These are phyloP conservation scores for Periphyllus acericola DNA, from an alignment of 2,888 invertebrate species.

Conservation along the genomic window DNA sequence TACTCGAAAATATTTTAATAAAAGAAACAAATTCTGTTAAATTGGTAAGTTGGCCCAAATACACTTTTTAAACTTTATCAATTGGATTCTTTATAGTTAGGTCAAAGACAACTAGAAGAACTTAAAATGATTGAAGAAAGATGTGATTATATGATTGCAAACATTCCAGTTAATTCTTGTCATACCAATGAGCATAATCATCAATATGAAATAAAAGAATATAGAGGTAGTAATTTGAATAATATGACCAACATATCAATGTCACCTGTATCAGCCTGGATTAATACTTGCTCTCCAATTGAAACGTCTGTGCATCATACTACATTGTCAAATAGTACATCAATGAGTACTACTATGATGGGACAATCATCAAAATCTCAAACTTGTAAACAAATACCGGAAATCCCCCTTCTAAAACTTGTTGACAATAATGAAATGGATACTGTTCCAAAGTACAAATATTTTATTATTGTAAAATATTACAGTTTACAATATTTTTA, in stretches of 20 bases:
- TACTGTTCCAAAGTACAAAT: conserved; percentile 61
- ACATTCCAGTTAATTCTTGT: conserved; percentile 4
- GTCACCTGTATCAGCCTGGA: conserved; percentile 31
- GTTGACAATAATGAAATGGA: conserved; percentile 60
- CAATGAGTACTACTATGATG: conserved; percentile 36
- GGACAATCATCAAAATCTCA: conserved; percentile 33
- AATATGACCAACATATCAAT: conserved; percentile 39
- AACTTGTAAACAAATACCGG: conserved; percentile 26
- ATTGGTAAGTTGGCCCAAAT: conserved; percentile 19
- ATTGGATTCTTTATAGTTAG: conserved; percentile 24
- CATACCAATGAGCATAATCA: conserved; percentile 11
- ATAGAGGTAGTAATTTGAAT: conserved; percentile 16
- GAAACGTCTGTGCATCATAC: conserved; percentile 6
- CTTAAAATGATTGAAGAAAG: conserved; percentile 39
- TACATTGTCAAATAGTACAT: conserved; percentile 21
- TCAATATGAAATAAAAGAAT: conserved; percentile 30
- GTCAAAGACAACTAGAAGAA: conserved; percentile 46
- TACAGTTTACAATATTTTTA: background rate
- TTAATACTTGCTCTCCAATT: conserved; percentile 23
- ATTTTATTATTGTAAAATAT: conserved; percentile 18
- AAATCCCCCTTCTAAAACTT: conserved; percentile 43
- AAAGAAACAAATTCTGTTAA: conserved; percentile 34
- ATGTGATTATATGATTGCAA: conserved; percentile 52
- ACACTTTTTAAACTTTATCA: background rate
- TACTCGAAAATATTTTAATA: background rate